Base-by-base conservation (phyloP, 2,888 invertebrate genomes). In the Acholoe squamosa region DNA sequence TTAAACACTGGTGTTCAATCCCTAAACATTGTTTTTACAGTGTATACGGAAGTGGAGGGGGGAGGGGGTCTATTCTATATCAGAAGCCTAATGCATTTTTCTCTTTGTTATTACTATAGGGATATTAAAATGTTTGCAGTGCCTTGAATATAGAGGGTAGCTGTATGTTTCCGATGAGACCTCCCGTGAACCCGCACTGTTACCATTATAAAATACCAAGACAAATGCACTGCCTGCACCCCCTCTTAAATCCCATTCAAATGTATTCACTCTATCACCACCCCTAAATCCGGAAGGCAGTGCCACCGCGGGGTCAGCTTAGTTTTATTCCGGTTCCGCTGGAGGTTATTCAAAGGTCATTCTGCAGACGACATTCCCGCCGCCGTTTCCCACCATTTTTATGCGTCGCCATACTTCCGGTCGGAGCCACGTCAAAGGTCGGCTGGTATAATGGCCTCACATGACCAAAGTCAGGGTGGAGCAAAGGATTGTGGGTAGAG, bases 311-410 rank as follows among this genome's bases (percentile, higher is more conserved):
- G n/a, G 61, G 61, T 61, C n/a, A 61, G 61, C 61, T 61, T 61
- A 61, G 61, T 61, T 61, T 61, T 61, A 61, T 61, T 61, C 61
- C 61, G 61, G 61, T 61, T 61, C 61, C 61, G 61, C 22, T 14
- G 19, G n/a, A 61, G 61, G 19, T 61, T 19, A 61, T 61, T 28
- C 71, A 71, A 14, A n/a, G 71, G 71, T 71, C 71, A 71, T 61
- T 19, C 71, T 28, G 25, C 71, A 25, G 28, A 22, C 71, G 71
- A 14, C 71, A 25, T 28, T 25, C 28, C 71, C 61, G 61, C 28
- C 71, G 71, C 71, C 71, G 71, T 71, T 71, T 71, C 31, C 71
- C 31, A 28, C 71, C 71, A 71, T 71, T 71, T 71, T 71, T 71
- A 71, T 71, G 71, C 71, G 71, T 14, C 71, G 28, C 71, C 71